Evolutionary conservation across 2,888 invertebrate species (phyloP).

Genomic region (Megalurothrips usitatus): DNA sequence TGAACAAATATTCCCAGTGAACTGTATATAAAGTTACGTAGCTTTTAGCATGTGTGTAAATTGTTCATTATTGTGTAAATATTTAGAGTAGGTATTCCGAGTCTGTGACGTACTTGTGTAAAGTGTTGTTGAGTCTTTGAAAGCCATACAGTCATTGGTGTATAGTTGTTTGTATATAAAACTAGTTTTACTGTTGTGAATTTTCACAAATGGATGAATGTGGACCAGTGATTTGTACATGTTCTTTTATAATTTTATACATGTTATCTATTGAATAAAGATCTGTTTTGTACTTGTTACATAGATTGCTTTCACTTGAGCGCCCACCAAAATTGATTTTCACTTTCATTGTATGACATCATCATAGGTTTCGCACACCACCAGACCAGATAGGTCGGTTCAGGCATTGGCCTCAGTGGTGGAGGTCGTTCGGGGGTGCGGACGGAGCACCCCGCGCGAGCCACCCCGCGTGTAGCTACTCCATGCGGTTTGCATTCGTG

Average conservation of each 20-base stretch:
- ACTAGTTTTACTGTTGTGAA: not conserved
- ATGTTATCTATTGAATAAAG: constrained; percentile 1
- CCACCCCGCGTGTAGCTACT: too few species aligned
- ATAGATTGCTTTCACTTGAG: not conserved
- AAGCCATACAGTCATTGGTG: not conserved
- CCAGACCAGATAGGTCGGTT: too few species aligned
- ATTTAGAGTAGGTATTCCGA: not conserved
- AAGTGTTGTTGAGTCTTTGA: not conserved
- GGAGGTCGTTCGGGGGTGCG: too few species aligned
- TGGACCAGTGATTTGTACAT: not conserved
- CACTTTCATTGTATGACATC: too few species aligned
- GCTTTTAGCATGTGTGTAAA: not conserved
- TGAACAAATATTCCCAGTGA: not conserved
- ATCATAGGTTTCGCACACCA: too few species aligned
- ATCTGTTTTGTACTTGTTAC: not conserved
- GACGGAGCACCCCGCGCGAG: too few species aligned
- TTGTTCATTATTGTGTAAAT: not conserved
- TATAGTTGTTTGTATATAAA: not conserved
- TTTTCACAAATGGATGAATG: not conserved
- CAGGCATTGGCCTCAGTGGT: too few species aligned
- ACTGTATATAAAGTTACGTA: not conserved
- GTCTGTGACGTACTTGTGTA: not conserved
- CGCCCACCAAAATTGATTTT: too few species aligned
- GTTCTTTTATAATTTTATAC: not conserved
- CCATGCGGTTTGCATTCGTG: too few species aligned